Conservation (phyloP, 1,140 invertebrate species). For the Drosophila sechellia region DNA sequence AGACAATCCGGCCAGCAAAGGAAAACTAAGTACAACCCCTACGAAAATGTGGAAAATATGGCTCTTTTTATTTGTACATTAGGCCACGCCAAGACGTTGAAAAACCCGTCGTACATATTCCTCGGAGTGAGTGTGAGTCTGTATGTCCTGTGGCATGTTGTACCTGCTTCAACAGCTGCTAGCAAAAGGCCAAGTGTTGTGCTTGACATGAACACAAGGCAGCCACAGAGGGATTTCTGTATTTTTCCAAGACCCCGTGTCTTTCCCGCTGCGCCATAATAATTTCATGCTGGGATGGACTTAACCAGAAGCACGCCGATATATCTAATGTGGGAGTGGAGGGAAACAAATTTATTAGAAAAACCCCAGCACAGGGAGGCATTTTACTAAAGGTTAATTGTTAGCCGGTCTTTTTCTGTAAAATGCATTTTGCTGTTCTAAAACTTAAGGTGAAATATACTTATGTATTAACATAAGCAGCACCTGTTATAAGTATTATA, state of each 20-base stretch:
- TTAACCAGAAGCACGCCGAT: constrained; percentile 37
- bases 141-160: constrained; percentile 39
- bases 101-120: constrained; percentile 30
- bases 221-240: constrained; percentile 44
- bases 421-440: too few species aligned
- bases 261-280: constrained; percentile 57
- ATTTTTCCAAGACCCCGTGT: constrained; percentile 22
- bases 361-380: not conserved
- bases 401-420: not conserved
- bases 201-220: constrained; percentile 70
- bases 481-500: not conserved
- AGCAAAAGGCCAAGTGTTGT: constrained; percentile 79
- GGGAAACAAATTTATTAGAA: constrained; percentile 38
- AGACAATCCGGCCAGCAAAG: constrained; percentile 31
- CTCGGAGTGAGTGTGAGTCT: constrained; percentile 8
- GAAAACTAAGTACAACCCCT: constrained; percentile 52
- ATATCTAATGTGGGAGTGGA: constrained; percentile 27
- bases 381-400: not conserved
- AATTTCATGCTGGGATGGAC: constrained; percentile 66
- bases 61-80: constrained; percentile 80
- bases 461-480: not conserved
- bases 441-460: not conserved
- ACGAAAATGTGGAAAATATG: constrained; percentile 74
- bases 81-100: constrained; percentile 56
- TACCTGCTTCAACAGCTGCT: constrained; percentile 69